These are phyloP conservation scores for Callyntrura guangdongensis DNA, from an alignment of 2,888 invertebrate species.

Conservation along the genomic window DNA sequence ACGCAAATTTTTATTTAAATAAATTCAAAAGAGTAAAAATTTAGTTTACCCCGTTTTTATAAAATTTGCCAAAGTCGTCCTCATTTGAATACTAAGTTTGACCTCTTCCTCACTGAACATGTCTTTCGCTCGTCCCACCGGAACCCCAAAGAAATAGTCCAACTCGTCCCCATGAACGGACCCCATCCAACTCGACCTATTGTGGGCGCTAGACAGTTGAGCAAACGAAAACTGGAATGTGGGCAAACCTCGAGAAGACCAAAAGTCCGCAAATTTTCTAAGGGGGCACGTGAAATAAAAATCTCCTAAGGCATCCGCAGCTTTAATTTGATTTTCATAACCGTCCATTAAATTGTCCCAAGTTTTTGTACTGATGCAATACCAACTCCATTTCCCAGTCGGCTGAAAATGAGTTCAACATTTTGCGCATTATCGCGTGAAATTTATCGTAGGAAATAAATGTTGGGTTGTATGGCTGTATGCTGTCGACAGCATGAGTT, in stretches of 20 bases:
- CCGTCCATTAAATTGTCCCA: constrained; percentile 80
- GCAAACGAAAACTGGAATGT: constrained; percentile 75
- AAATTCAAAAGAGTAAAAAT: background rate
- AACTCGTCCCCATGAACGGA: constrained; percentile 78
- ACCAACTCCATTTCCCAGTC: constrained; percentile 61
- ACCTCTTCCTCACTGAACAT: constrained; percentile 61
- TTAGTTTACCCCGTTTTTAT: constrained; percentile 51
- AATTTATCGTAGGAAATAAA: constrained; percentile 87
- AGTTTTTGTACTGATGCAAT: constrained; percentile 80
- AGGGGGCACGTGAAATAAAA: constrained; percentile 73
- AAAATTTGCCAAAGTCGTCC: constrained; percentile 66
- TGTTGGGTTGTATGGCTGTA: constrained; percentile 86
- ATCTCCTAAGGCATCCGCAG: constrained; percentile 74
- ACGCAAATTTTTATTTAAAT: background rate
- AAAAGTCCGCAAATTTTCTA: constrained; percentile 75
- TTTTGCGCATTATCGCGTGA: constrained; percentile 85
- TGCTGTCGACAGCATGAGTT: constrained; percentile 25
- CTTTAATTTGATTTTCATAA: constrained; percentile 62
- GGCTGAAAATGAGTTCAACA: constrained; percentile 28
- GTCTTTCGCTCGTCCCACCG: constrained; percentile 36
- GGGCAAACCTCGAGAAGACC: constrained; percentile 77
- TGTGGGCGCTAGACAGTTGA: constrained; percentile 35
- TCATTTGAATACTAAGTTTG: constrained; percentile 67
- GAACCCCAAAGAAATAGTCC: constrained; percentile 78
- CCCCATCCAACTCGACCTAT: constrained; percentile 79